Percentiles rank a stretch among this genome's conserved stretches.
Conservation (phyloP, 2,797 vertebrate genomes). For the Dallia pectoralis region DNA sequence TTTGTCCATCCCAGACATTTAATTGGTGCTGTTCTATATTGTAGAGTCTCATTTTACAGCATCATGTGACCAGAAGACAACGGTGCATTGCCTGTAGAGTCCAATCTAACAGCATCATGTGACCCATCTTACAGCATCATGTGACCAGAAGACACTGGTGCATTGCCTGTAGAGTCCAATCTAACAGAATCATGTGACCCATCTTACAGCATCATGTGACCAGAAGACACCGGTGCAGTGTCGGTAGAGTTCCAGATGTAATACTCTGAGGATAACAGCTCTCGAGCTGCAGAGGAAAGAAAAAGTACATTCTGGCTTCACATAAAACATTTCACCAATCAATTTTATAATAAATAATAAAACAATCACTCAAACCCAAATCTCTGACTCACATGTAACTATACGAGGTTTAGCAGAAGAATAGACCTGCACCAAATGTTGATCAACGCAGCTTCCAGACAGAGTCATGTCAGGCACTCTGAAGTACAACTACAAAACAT, state of each 20-base stretch:
- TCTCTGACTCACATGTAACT: slow-evolving; percentile 78
- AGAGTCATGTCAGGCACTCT: slow-evolving; percentile 89
- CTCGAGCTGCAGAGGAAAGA: slow-evolving; percentile 75
- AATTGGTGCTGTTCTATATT: not conserved
- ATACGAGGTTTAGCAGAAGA: slow-evolving; percentile 87
- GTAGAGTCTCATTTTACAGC: slow-evolving; percentile 49
- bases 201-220: slow-evolving; percentile 66
- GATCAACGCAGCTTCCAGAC: slow-evolving; percentile 91
- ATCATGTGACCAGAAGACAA: slow-evolving; percentile 71
- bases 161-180: slow-evolving; percentile 90
- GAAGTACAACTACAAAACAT: slow-evolving; percentile 83
- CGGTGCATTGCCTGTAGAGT: slow-evolving; percentile 88
- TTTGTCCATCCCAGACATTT: slow-evolving; percentile 4
- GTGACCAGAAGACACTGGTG: slow-evolving; percentile 77
- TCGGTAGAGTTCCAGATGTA: slow-evolving; percentile 96
- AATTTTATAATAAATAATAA: not conserved
- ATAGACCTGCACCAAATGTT: slow-evolving; percentile 93
- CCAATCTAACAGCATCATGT: too few species aligned
- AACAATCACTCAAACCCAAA: not conserved
- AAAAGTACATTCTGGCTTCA: not conserved
- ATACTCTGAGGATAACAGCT: slow-evolving; percentile 89
- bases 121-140: slow-evolving; percentile 63
- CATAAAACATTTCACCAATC: not conserved
- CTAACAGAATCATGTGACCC: too few species aligned
- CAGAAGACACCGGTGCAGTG: slow-evolving; percentile 78